Evolutionary conservation across 2,888 invertebrate species (phyloP), one percentile per base, ranked within the genome.

Genomic region (Ctenicera cuprea): DNA sequence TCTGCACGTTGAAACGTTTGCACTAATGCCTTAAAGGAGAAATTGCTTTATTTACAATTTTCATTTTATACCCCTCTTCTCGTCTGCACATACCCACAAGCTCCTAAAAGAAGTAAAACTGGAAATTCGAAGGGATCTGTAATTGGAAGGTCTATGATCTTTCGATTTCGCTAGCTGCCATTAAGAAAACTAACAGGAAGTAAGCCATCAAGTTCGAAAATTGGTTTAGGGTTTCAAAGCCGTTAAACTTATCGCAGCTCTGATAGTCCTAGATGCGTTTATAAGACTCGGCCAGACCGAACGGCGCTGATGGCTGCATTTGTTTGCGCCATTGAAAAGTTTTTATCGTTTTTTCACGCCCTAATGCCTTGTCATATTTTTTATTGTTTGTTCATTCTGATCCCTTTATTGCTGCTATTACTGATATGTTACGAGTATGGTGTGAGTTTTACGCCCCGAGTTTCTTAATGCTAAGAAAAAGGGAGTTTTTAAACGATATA

Each of bases 301-400:
- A 64, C 64, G 73, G 64, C 73, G 73, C 73, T 73, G 73, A 73
- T 73, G 73, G 68, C 68, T 73, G 73, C 73, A 73, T 73, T 73
- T 73, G 73, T 73, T 73, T 73, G 73, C 73, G 73, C 73, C 68
- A 69, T 73, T 73, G 73, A 73, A 73, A 73, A 73, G 64, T 73
- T 73, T 73, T 73, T 73, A 73, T 73, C 73, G 73, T 73, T 73
- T 73, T 73, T 73, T 73, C 73, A 73, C 73, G 64, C 73, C 67
- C 69, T 73, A 73, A 73, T 73, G 73, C 68, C 48, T 68, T 37
- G 73, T 73, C 73, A 73, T 73, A 69, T 73, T 73, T 73, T 73
- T 73, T 73, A 73, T 73, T 73, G 73, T 73, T 73, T 73, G 73
- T 69, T 69, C 64, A 22, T 68, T 54, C 63, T 73, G 73, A 73